Base-by-base conservation (phyloP, 2,113 vertebrate genomes). In the Phocoena sinus region DNA sequence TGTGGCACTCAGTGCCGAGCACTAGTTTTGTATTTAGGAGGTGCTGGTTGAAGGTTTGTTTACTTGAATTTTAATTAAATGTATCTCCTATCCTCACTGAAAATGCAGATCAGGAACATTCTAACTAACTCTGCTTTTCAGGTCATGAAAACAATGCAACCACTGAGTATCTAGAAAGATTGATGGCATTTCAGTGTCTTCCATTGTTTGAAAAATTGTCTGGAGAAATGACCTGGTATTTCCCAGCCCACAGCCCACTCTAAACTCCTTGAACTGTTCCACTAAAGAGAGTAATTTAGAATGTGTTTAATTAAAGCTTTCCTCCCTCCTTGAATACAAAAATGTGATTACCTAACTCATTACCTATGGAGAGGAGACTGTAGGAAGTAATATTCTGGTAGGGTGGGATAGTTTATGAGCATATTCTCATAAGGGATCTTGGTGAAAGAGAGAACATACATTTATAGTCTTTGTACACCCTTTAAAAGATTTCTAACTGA, bases 51-150 rank as follows among this genome's bases (percentile, higher is more conserved):
- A 71, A 53, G 31, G 76, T 25, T 44, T 62, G 50, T 81, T 85
- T 73, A 28, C 74, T 56, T 73, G 53, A 62, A 26, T 91, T 89
- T 80, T 93, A 95, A 94, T 94, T 90, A 81, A 92, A 33, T 36
- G 47, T 85, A 5, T 93, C 50, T 38, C 13, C 36, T 62, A 23
- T 25, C 23, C 38, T 67, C 38, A 1, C 6, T 44, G 80, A 60
- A 84, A 95, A 65, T 84, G 58, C 81, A 79, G 26, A 94, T 71
- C 58, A 68, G 63, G 67, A 74, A 58, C 53, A 47, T 62, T 68
- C 12, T 85, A 8, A 31, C 0, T 0, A 62, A 26, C 47, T 91
- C 33, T 41, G 11, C 53, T 82, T 93, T 90, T 47, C 41, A 79
- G 23, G 15, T 63, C 17, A 5, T 41, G 33, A 79, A 70, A 85